A percentile compares a stretch with the other conserved stretches of the same genome.
Evolutionary conservation across 2,113 vertebrate genomes (phyloP).

Genomic region (Myrmophylax atrothorax): DNA sequence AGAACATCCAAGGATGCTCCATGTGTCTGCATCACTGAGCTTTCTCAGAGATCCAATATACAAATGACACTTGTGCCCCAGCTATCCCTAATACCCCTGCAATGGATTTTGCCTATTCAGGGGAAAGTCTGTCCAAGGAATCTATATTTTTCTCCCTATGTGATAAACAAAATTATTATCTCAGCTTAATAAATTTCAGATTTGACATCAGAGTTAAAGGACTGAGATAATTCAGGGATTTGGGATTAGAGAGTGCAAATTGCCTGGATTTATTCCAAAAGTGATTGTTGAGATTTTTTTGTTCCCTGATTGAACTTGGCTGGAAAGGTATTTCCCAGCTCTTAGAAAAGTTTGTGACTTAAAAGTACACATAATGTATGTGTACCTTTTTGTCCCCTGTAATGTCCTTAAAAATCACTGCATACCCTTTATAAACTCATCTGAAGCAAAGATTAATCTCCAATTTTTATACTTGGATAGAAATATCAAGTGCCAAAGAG

Average conservation of each 20-base stretch:
- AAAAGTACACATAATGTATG: not conserved
- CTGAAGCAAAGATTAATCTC: not conserved
- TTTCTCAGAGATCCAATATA: not conserved
- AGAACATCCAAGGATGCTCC: not conserved
- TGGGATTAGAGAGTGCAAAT: not conserved
- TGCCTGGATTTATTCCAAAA: not conserved
- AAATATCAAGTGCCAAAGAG: not conserved
- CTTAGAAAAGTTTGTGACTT: not conserved
- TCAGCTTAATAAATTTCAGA: not conserved
- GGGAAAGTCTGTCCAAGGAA: not conserved
- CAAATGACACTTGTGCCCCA: not conserved
- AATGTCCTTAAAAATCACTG: not conserved
- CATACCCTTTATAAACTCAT: not conserved
- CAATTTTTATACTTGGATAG: not conserved
- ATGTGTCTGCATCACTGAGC: not conserved
- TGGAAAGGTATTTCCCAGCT: not conserved
- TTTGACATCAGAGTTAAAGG: not conserved
- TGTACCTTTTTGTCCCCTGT: not conserved
- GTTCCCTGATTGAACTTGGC: not conserved
- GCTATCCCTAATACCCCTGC: not conserved
- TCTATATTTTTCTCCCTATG: not conserved
- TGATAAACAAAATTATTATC: not conserved
- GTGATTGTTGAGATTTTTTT: rapidly evolving
- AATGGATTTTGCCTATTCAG: not conserved
- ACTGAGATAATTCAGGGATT: not conserved